Conservation (phyloP, 2,113 vertebrate genomes). For the Megaceryle torquata region DNA sequence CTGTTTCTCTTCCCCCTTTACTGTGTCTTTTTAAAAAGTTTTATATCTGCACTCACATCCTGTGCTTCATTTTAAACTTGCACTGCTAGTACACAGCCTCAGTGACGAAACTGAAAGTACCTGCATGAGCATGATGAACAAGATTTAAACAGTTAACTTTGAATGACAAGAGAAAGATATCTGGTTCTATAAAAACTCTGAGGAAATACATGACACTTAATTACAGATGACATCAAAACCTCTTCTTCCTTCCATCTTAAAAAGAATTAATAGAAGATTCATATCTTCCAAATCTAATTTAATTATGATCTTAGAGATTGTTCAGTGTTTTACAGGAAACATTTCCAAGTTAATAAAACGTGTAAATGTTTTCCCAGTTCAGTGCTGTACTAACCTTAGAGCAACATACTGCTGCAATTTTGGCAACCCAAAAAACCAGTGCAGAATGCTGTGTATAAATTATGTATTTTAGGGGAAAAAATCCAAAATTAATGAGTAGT, state of each 20-base stretch:
- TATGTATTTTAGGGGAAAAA: not conserved
- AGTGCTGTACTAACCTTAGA: not conserved
- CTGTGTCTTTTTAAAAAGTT: not conserved
- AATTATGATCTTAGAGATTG: not conserved
- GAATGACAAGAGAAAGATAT: not conserved
- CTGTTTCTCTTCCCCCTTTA: not conserved
- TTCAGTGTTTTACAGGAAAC: not conserved
- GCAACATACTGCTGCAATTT: not conserved
- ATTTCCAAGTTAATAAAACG: constrained; percentile 7
- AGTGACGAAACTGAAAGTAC: not conserved
- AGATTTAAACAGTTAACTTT: not conserved
- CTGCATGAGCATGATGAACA: not conserved
- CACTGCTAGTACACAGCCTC: accelerated
- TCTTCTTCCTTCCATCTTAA: not conserved
- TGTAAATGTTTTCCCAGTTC: not conserved
- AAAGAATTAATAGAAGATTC: not conserved
- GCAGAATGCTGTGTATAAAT: not conserved
- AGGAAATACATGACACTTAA: not conserved
- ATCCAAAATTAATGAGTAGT: not conserved
- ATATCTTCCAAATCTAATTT: not conserved
- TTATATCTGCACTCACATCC: not conserved
- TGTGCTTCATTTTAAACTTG: not conserved
- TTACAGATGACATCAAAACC: not conserved
- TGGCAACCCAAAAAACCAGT: not conserved
- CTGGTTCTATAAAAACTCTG: not conserved